Evolutionary conservation across 2,113 vertebrate species (phyloP).

Genomic region (Geococcyx californianus): DNA sequence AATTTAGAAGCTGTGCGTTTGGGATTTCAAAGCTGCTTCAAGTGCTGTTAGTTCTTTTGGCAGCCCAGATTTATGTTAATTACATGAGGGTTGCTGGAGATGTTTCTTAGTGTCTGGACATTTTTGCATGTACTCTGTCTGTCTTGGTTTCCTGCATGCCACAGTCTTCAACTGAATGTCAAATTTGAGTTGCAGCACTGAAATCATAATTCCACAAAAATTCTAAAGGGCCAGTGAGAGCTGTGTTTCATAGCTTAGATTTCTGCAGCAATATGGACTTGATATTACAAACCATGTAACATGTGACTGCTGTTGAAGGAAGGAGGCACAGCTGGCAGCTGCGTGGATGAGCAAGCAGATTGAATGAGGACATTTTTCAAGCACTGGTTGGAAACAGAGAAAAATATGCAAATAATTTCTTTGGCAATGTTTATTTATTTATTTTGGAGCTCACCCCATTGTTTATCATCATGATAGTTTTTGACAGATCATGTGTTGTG

Average conservation of each 20-base stretch:
- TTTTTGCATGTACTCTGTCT: slow-evolving; percentile 60
- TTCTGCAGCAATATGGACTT: slow-evolving; percentile 14
- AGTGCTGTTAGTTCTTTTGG: slow-evolving; percentile 67
- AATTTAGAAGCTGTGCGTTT: slow-evolving; percentile 60
- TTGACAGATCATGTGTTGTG: slow-evolving; percentile 59
- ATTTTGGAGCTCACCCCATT: slow-evolving; percentile 59
- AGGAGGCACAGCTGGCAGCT: slow-evolving; percentile 70
- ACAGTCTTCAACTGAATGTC: not conserved
- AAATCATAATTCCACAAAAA: slow-evolving; percentile 39
- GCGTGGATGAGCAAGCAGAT: slow-evolving; percentile 71
- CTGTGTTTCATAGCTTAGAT: not conserved
- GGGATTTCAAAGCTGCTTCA: slow-evolving; percentile 68
- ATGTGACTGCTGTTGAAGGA: slow-evolving; percentile 40
- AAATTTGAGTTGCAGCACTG: slow-evolving; percentile 8
- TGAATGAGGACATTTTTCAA: slow-evolving; percentile 72
- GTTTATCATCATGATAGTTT: slow-evolving; percentile 60
- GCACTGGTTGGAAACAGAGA: slow-evolving; percentile 64
- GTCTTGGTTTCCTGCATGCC: slow-evolving; percentile 60
- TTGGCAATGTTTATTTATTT: slow-evolving; percentile 69
- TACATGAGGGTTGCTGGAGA: slow-evolving; percentile 60
- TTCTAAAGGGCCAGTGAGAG: not conserved
- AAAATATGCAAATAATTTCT: slow-evolving; percentile 70
- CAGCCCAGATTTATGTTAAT: slow-evolving; percentile 68
- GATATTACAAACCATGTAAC: slow-evolving; percentile 10
- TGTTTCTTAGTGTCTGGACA: slow-evolving; percentile 57